Evolutionary conservation across 2,113 vertebrate genomes (phyloP), one percentile per base, ranked within the genome.

Genomic region (Tylochromis polylepis): DNA sequence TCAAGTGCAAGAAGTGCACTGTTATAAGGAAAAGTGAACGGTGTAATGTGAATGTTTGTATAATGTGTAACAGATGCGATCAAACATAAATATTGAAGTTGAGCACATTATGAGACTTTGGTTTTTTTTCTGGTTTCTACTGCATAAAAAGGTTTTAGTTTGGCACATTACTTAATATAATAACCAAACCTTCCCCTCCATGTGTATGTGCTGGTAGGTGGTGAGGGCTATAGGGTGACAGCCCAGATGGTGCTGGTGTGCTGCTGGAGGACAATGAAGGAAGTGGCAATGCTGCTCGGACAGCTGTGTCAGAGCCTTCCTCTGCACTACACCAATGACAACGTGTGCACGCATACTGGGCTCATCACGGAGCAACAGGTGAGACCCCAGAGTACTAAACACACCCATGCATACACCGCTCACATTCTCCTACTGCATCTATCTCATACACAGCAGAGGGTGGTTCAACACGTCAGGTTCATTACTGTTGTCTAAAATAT

Each of bases 261-360:
- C 88, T 99, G 98, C 91, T 99, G 99, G 99, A 96, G 98, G 94
- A 99, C 97, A 87, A 98, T 99, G 98, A 99, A 99, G 95, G 99
- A 99, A 93, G 97, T 98, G 22, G 97, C 98, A 89, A 96, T 99
- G 93, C 96, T 99, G 72, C 89, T 99, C 7, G 98, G 98, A 38
- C 96, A 97, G 2, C 92, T 99, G 88, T 99, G 98, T 94, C 97
- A 98, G 90, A 97, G 96, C 88, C 91, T 99, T 7, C 97, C 97
- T 38, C 87, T 96, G n/a, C 92, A 89, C 79, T 89, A 78, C 90
- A 89, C 49, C 80, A 29, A 58, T 9, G 78, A 86, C 56, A 18
- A 84, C n/a, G 1, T 72, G 27, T 79, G 91, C 88, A 89, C 90
- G 56, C 79, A 91, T 41, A 55, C 85, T 36, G 96, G 92, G 3